phyloP scores from a whole-genome alignment of 2,888 invertebrate species.

The Agelastica alni region DNA sequence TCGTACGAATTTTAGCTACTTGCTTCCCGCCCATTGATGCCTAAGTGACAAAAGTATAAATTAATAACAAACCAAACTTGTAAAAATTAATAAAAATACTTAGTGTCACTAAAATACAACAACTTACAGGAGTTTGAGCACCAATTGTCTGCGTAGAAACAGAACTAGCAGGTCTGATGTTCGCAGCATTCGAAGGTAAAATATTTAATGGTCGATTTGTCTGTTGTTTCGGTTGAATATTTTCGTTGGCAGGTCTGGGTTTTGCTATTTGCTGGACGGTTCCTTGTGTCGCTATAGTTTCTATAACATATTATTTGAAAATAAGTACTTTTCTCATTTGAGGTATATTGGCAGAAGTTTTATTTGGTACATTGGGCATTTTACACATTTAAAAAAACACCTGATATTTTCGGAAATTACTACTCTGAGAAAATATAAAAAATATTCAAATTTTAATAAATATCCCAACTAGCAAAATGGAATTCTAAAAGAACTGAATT shows the following conservation, averaged over 20 bases:
- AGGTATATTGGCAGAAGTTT: too few species aligned
- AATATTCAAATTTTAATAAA: too few species aligned
- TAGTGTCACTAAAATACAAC: not conserved
- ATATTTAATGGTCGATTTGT: slow-evolving; percentile 56
- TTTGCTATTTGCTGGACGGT: slow-evolving; percentile 59
- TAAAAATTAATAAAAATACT: not conserved
- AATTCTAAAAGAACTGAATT: too few species aligned
- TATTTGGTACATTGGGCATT: too few species aligned
- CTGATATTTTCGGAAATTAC: too few species aligned
- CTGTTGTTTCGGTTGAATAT: slow-evolving; percentile 60
- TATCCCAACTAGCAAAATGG: too few species aligned
- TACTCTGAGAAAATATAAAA: slow-evolving; percentile 15
- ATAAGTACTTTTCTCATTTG: too few species aligned
- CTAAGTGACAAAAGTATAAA: slow-evolving; percentile 29
- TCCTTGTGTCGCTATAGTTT: slow-evolving; percentile 56
- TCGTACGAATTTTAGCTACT: slow-evolving; percentile 70
- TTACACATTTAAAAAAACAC: too few species aligned
- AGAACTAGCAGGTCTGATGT: slow-evolving; percentile 76
- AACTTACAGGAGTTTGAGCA: slow-evolving; percentile 62
- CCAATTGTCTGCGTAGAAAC: slow-evolving; percentile 81
- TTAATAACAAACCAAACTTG: not conserved
- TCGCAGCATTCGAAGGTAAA: slow-evolving; percentile 60
- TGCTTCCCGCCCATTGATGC: slow-evolving; percentile 59
- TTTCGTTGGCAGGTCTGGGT: slow-evolving; percentile 60
- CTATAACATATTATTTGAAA: slow-evolving; percentile 32